Evolutionary conservation across 2,888 invertebrate species (phyloP).

Genomic region (Acanthopleura granulata): DNA sequence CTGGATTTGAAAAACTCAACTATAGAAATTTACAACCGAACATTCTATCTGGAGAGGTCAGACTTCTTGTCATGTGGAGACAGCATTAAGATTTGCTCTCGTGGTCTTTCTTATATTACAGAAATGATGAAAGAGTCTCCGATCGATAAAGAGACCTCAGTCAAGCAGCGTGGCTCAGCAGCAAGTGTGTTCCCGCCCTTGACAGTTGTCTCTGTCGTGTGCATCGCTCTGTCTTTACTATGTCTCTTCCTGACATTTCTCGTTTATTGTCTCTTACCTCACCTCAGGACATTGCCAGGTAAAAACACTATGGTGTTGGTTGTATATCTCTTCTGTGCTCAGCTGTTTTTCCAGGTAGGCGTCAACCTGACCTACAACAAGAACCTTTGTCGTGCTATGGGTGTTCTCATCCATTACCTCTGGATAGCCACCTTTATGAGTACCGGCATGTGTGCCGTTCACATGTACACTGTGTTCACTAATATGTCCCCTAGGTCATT

Average conservation of each 20-base stretch:
- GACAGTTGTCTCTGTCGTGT: not conserved
- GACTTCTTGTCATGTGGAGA: not conserved
- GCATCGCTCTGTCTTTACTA: constrained; percentile 13
- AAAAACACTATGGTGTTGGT: constrained; percentile 8
- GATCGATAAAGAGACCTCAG: not conserved
- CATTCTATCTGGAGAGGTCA: not conserved
- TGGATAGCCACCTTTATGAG: constrained; percentile 9
- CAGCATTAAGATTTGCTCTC: not conserved
- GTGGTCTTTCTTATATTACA: not conserved
- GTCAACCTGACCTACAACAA: not conserved
- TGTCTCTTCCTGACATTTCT: constrained; percentile 13
- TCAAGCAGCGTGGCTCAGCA: not conserved
- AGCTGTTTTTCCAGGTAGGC: constrained; percentile 15
- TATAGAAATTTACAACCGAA: not conserved
- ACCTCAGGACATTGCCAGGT: constrained; percentile 7
- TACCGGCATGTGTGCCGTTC: constrained; percentile 2
- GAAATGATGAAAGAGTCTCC: not conserved
- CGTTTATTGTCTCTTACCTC: not conserved
- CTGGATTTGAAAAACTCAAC: not conserved
- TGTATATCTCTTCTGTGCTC: constrained; percentile 1
- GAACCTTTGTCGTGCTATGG: constrained; percentile 1
- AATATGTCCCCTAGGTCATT: not conserved
- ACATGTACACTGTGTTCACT: constrained; percentile 18
- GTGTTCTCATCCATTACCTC: constrained; percentile 11
- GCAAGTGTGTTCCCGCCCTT: not conserved